Base-by-base conservation (phyloP, 2,888 invertebrate genomes). In the Asteroscopus sphinx region DNA sequence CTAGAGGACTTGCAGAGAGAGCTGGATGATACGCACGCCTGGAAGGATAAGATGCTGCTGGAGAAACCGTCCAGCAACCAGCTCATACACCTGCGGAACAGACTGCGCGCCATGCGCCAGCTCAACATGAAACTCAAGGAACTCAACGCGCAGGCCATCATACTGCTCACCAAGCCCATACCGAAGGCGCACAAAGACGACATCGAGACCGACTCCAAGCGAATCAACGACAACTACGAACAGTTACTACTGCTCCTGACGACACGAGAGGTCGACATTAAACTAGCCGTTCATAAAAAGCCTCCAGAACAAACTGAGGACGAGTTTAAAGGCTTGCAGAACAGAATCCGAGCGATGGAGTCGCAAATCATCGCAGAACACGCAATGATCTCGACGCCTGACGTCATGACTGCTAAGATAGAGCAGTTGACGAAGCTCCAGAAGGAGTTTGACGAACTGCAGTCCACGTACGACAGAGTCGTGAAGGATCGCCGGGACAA, bases 21-120 rank as follows among this genome's bases (percentile, higher is more conserved):
- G 63, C 80, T 96, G 37, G 73, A 92, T 51, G 95, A 95, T 28
- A 93, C 95, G 52, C 90, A 92, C 52, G 93, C 94, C 49, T 96
- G 96, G 96, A 86, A 92, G 41, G 89, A 92, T 16, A 71, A 65
- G 45, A 75, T 72, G 77, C 73, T 76, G 2, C 54, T 68, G 11
- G 87, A 84, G 42, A 57, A 55, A n/a, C 82, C 88, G 8, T 60
- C 82, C 25, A 68, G 73, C 73, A 91, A 90, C 76, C 94, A 91
- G 69, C 89, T 95, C 35, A 94, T 95, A 45, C 94, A 94, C 45
- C 87, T 95, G 69, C 86, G 95, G 60, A 95, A 95, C 80, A 90
- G 90, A 54, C 68, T 88, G 48, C 85, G 91, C 12, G 77, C 79
- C 1, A 80, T 90, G 63, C 86, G 88, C 17, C 89, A 86, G 59